These are phyloP conservation scores for Parnassius smintheus DNA, from an alignment of 2,888 invertebrate species.

Conservation along the genomic window DNA sequence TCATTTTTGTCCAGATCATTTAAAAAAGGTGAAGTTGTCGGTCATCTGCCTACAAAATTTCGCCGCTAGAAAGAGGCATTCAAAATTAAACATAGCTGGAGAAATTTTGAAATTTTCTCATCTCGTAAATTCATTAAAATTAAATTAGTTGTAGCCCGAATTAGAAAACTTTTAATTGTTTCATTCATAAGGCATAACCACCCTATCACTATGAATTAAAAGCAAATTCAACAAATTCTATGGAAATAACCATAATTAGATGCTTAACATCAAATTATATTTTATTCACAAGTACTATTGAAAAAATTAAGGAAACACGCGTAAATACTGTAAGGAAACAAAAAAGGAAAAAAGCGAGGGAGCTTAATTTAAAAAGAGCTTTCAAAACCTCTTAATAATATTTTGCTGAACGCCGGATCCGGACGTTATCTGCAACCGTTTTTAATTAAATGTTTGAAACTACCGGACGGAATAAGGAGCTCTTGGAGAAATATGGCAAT, in stretches of 20 bases:
- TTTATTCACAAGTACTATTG: background rate
- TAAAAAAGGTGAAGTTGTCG: no score
- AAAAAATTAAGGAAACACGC: constrained; percentile 8
- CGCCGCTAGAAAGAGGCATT: no score
- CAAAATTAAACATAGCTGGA: no score
- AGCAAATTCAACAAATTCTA: no score
- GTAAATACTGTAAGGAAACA: constrained; percentile 10
- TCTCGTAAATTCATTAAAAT: no score
- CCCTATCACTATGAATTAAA: no score
- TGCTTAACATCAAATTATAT: background rate
- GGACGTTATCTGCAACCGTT: constrained; percentile 24
- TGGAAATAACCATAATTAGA: background rate
- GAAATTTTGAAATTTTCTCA: no score
- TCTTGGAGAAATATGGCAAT: background rate
- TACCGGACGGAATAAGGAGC: constrained; percentile 9
- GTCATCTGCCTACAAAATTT: no score
- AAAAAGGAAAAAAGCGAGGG: constrained; percentile 8
- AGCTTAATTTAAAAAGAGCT: constrained; percentile 17
- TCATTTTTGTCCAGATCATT: no score
- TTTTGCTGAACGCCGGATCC: constrained; percentile 20
- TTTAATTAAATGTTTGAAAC: constrained; percentile 26
- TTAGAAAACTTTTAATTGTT: no score
- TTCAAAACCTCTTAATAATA: constrained; percentile 18
- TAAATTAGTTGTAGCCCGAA: no score
- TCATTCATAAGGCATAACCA: no score